Percentiles rank a stretch among this genome's conserved stretches.
phyloP scores from a whole-genome alignment of 2,888 invertebrate species.

The Erebia epiphron region DNA sequence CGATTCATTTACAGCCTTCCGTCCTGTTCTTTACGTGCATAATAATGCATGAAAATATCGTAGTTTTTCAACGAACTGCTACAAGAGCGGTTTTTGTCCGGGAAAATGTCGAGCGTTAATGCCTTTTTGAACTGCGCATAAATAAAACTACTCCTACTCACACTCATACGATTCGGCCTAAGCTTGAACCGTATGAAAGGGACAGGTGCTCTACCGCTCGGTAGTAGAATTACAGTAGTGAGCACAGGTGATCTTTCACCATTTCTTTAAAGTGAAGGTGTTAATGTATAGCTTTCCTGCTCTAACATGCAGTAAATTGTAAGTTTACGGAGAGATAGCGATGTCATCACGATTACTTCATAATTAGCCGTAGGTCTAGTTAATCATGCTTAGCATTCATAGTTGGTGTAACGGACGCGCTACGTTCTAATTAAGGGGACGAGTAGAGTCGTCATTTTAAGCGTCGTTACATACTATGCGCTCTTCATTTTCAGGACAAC shows the following conservation, averaged over 20 bases:
- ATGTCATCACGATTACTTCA: constrained; percentile 54
- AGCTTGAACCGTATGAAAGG: constrained; percentile 81
- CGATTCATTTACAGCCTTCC: constrained; percentile 77
- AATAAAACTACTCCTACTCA: constrained; percentile 80
- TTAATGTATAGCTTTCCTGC: constrained; percentile 70
- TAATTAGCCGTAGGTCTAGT: constrained; percentile 70
- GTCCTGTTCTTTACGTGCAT: constrained; percentile 66
- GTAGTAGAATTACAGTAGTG: constrained; percentile 82
- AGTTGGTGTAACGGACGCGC: constrained; percentile 57
- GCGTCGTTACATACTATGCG: constrained; percentile 48
- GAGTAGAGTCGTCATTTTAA: constrained; percentile 57
- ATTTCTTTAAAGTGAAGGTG: constrained; percentile 70
- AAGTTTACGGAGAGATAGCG: constrained; percentile 53
- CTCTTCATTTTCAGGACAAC: constrained; percentile 44
- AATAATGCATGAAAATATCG: constrained; percentile 30
- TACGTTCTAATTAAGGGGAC: constrained; percentile 65
- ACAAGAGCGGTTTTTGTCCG: constrained; percentile 48
- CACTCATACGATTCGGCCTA: constrained; percentile 79
- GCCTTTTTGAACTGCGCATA: constrained; percentile 48
- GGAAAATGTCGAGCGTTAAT: constrained; percentile 41
- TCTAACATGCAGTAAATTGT: constrained; percentile 49
- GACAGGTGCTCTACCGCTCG: constrained; percentile 80
- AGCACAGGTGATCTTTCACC: constrained; percentile 83
- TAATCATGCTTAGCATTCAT: constrained; percentile 73
- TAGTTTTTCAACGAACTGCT: constrained; percentile 12